A percentile compares a stretch with the other conserved stretches of the same genome.
Conservation (phyloP, 2,888 invertebrate species). For the Lepidochrysops patricia region DNA sequence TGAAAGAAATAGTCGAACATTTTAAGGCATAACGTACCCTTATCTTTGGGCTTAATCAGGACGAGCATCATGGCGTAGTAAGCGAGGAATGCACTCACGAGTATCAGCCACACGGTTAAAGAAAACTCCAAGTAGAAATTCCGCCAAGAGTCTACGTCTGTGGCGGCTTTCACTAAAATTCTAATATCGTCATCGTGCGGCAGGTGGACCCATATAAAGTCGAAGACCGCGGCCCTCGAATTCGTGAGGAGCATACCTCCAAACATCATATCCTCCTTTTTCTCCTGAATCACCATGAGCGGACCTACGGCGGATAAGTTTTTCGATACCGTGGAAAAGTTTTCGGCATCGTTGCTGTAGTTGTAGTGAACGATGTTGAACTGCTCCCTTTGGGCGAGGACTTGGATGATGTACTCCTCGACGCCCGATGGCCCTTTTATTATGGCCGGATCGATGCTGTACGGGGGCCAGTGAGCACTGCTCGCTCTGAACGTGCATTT, state of each 20-base stretch:
- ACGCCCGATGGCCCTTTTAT: slow-evolving; percentile 21
- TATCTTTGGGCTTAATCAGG: slow-evolving; percentile 29
- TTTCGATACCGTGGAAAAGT: slow-evolving; percentile 23
- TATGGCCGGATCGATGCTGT: slow-evolving; percentile 27
- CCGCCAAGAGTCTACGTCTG: slow-evolving; percentile 31
- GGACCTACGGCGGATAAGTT: slow-evolving; percentile 33
- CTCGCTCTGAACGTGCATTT: slow-evolving; percentile 40
- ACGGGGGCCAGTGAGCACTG: slow-evolving; percentile 42
- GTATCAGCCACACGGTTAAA: slow-evolving; percentile 32
- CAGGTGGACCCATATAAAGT: slow-evolving; percentile 33
- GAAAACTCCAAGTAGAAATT: slow-evolving; percentile 37
- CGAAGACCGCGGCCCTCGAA: slow-evolving; percentile 31
- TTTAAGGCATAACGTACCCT: slow-evolving; percentile 28
- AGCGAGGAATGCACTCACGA: slow-evolving; percentile 28
- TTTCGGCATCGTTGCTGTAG: slow-evolving; percentile 25
- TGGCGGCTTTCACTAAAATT: slow-evolving; percentile 36
- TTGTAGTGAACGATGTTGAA: slow-evolving; percentile 36
- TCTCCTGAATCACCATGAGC: slow-evolving; percentile 15
- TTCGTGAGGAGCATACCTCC: slow-evolving; percentile 30
- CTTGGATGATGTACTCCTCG: slow-evolving; percentile 30
- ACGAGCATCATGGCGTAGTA: slow-evolving; percentile 30
- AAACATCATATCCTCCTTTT: slow-evolving; percentile 25
- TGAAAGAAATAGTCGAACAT: slow-evolving; percentile 34
- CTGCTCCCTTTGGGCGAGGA: slow-evolving; percentile 35
- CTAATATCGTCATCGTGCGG: slow-evolving; percentile 36